Base-by-base conservation (phyloP, 2,888 invertebrate genomes). In the Euzophera pinguis region DNA sequence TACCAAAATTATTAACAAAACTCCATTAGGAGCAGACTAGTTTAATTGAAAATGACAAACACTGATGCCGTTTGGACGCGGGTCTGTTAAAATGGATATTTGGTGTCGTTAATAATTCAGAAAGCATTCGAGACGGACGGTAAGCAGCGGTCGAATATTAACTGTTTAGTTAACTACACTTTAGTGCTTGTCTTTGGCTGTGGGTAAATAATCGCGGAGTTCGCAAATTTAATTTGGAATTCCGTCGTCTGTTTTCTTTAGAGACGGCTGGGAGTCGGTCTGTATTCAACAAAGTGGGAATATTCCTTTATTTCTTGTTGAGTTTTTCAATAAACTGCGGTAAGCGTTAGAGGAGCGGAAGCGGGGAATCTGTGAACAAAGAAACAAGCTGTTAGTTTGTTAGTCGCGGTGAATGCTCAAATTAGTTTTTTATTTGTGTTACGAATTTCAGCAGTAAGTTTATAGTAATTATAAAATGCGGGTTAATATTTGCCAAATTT, bases 341-440 rank as follows among this genome's bases (percentile, higher is more conserved):
- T 60, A 74, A 76, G 72, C 67, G 73, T 75, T 74, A 77, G 68
- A 56, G 56, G 52, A 64, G 65, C 59, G 66, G 62, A 69, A 67
- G 66, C 73, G 63, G 73, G 73, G 57, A 67, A 84, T 81, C 89
- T 90, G 89, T 65, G 84, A 69, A 90, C 88, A 90, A 90, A 87
- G 81, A 84, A 80, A 85, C 60, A 62, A 72, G 53, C 69, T 77
- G 86, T 89, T 87, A 89, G 84, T 84, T 64, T 60, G 78, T 86
- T 84, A 87, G 82, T 75, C 54, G 59, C 54, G 59, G 55, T 63
- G 64, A 65, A 56, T 58, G 60, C 57, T 55, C 60, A 57, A 70
- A 76, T 78, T 78, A 77, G 77, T 78, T 65, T 60, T 67, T 69
- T 72, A 75, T 76, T 75, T 66, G 34, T 41, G 53, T 52, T 57